Evolutionary conservation across 2,888 invertebrate species (phyloP), one percentile per base, ranked within the genome.

Genomic region (Drosophila algonquin): DNA sequence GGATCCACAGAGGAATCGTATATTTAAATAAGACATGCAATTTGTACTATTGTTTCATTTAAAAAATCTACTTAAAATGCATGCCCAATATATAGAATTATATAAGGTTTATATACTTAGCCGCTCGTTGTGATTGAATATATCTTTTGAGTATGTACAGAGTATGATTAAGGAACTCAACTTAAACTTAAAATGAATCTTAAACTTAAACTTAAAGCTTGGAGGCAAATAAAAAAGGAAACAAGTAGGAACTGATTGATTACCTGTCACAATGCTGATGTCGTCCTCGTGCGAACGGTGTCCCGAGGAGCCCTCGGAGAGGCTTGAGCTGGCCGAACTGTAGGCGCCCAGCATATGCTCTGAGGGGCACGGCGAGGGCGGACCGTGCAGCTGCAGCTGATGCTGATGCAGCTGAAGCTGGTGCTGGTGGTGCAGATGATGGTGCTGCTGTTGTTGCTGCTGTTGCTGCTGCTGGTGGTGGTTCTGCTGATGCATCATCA

Each of bases 261-360:
- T 95, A 96, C 97, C 97, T 96, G 97, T 97, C 89, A 96, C 95
- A 92, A 96, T 96, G 94, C 96, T 96, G 93, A 96, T 97, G 91
- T 96, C 95, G 90, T 95, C 95, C 92, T 95, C 95, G 90, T 95
- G 95, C 89, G 95, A 95, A 63, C 93, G 95, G 89, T 93, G 95
- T 92, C 93, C 94, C 84, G 94, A 94, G 73, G 92, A 92, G 83
- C 92, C 92, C 91, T 96, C 96, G 90, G 96, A 96, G 90, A 97
- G 94, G 93, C 97, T 97, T 90, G 97, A 97, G 88, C 97, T 97
- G 77, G 97, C 97, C 74, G 97, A 97, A 92, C 97, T 97, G 94
- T 97, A 97, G 83, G 96, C 82, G 55, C 81, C 81, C 69, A 82
- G 96, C 91, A 92, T 89, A 80, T 97, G 94, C 92, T 96, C 96